A percentile compares a stretch with the other conserved stretches of the same genome.
These are phyloP conservation scores for Dipus sagitta DNA, from an alignment of 2,797 vertebrate genomes.

Conservation along the genomic window DNA sequence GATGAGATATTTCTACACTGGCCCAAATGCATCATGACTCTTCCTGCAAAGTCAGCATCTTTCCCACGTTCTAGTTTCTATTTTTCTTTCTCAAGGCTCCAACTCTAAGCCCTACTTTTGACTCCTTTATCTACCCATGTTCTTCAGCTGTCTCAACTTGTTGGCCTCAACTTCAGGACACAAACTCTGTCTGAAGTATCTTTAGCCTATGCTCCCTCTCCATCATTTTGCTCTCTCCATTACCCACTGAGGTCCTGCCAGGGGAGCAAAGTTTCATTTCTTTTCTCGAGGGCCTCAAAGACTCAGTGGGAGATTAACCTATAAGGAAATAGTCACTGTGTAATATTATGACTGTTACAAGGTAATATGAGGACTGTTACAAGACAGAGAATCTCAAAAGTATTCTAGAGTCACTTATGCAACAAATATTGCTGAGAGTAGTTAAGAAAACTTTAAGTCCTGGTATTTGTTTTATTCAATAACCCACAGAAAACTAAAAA, in stretches of 20 bases:
- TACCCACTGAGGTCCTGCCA: background rate
- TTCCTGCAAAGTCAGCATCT: background rate
- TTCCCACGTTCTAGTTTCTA: background rate
- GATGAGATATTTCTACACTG: background rate
- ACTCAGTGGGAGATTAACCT: background rate
- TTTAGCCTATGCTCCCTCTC: background rate
- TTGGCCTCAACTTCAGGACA: background rate
- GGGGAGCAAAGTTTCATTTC: background rate
- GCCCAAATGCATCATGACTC: background rate
- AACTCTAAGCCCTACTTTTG: conserved; percentile 5
- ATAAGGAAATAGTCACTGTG: background rate
- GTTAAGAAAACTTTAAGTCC: background rate
- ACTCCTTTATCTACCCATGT: background rate
- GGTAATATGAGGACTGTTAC: no score
- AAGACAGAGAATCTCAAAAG: background rate
- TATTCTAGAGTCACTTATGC: background rate
- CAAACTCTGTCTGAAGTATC: background rate
- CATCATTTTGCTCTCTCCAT: background rate
- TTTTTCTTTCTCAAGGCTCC: conserved; percentile 11
- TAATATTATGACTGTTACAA: background rate
- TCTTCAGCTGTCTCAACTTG: background rate
- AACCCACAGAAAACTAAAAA: background rate
- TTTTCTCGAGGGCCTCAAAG: conserved; percentile 38
- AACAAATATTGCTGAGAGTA: background rate
- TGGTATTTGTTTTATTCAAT: background rate